Percentiles rank a stretch among this genome's conserved stretches.
Evolutionary conservation across 2,888 invertebrate genomes (phyloP).

Genomic region (Drosophila mulleri): DNA sequence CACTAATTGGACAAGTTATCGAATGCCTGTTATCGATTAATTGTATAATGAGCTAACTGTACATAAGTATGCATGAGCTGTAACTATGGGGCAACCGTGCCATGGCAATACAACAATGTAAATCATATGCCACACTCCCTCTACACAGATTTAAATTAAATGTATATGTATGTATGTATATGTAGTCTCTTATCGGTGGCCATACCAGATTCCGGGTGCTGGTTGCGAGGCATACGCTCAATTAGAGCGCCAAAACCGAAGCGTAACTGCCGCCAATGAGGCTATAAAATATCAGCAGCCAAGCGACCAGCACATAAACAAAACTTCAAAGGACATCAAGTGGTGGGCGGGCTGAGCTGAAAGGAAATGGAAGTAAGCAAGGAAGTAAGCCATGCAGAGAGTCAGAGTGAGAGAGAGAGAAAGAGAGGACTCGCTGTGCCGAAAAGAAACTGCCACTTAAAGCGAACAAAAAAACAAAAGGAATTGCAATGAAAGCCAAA

Average conservation of each 20-base stretch:
- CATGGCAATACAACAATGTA: conserved; percentile 1
- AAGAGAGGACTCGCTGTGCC: conserved; percentile 6
- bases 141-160: not conserved
- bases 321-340: conserved; percentile 67
- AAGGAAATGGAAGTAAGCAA: not conserved
- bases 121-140: not conserved
- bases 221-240: conserved; percentile 55
- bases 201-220: conserved; percentile 20
- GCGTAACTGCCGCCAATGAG: conserved; percentile 68
- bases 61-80: conserved; percentile 1
- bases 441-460: conserved; percentile 72
- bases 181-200: conserved; percentile 21
- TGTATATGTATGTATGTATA: not conserved
- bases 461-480: conserved; percentile 63
- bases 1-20: not conserved
- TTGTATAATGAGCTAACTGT: not conserved
- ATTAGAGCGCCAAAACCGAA: conserved; percentile 61
- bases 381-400: conserved; percentile 16
- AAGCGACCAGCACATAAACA: conserved; percentile 45
- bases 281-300: conserved; percentile 68
- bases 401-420: conserved; percentile 12
- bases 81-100: not conserved
- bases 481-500: conserved; percentile 52
- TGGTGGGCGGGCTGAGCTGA: not conserved
- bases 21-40: conserved; percentile 1